A percentile compares a stretch with the other conserved stretches of the same genome.
Evolutionary conservation across 1,140 invertebrate species (phyloP).

Genomic region (Trissolcus basalis): DNA sequence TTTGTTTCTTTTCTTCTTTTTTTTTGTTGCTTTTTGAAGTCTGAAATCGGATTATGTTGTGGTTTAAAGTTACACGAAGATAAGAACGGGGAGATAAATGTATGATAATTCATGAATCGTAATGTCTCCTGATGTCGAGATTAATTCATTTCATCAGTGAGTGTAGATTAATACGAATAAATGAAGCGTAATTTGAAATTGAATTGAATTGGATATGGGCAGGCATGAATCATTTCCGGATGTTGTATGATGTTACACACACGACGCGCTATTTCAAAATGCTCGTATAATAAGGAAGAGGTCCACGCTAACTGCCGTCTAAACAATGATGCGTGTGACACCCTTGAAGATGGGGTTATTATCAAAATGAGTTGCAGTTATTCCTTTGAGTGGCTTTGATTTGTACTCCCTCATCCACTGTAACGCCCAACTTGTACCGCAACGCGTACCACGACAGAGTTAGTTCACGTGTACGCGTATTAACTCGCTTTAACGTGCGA

Average conservation of each 20-base stretch:
- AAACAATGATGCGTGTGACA: slow-evolving; percentile 69
- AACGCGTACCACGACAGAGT: slow-evolving; percentile 17
- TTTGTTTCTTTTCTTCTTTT: too few species aligned
- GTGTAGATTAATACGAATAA: slow-evolving; percentile 26
- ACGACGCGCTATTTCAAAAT: slow-evolving; percentile 38
- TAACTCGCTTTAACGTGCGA: slow-evolving; percentile 47
- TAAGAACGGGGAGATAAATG: neutral
- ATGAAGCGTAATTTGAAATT: slow-evolving; percentile 41
- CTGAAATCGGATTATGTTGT: too few species aligned
- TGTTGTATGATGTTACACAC: slow-evolving; percentile 28
- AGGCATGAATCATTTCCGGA: slow-evolving; percentile 54
- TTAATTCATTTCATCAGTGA: slow-evolving; percentile 31
- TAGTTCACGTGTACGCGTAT: slow-evolving; percentile 27
- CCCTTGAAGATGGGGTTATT: slow-evolving; percentile 72
- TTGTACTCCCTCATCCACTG: slow-evolving; percentile 53
- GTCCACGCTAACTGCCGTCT: slow-evolving; percentile 59
- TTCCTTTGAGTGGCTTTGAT: slow-evolving; percentile 75
- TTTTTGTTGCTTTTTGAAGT: too few species aligned
- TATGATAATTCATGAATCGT: neutral
- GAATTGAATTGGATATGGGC: slow-evolving; percentile 50
- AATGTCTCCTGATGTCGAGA: neutral
- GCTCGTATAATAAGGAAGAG: slow-evolving; percentile 67
- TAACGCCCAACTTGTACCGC: slow-evolving; percentile 10
- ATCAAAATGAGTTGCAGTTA: slow-evolving; percentile 74
- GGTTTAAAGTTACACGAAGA: too few species aligned